Conservation (phyloP, 2,797 vertebrate species). For the Pipistrellus kuhlii region DNA sequence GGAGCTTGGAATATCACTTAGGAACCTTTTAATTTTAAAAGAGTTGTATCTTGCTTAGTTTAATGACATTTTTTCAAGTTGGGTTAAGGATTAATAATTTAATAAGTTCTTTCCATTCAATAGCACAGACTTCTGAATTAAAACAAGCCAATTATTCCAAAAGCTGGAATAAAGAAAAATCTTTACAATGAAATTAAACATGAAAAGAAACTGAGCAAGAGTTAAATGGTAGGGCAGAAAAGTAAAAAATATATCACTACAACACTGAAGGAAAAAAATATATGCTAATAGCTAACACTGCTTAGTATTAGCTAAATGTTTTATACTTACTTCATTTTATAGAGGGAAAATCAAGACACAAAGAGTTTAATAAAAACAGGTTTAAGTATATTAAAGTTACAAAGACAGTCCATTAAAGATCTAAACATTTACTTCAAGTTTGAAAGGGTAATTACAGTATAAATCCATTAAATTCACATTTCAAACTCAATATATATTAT, state of each 20-base stretch:
- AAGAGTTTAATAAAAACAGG: background rate
- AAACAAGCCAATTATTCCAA: conserved; percentile 47
- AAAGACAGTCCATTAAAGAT: conserved; percentile 12
- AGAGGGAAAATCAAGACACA: background rate
- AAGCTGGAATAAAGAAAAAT: conserved; percentile 39
- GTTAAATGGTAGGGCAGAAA: background rate
- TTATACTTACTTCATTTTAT: background rate
- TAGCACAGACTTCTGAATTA: conserved; percentile 36
- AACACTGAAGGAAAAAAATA: background rate
- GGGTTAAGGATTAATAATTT: conserved; percentile 52
- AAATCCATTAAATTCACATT: conserved; percentile 12
- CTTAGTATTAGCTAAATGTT: background rate
- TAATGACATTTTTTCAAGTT: conserved; percentile 24
- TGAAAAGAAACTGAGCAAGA: background rate
- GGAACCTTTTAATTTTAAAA: conserved; percentile 89
- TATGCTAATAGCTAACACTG: background rate
- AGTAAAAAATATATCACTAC: background rate
- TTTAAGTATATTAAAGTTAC: conserved; percentile 53
- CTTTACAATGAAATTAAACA: conserved; percentile 6
- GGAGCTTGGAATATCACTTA: conserved; percentile 91
- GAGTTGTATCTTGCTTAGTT: conserved; percentile 28
- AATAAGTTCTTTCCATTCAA: conserved; percentile 11
- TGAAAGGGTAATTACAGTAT: background rate
- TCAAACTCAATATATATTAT: background rate
- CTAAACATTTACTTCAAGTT: conserved; percentile 35